Evolutionary conservation across 2,113 vertebrate genomes (phyloP), one percentile per base, ranked within the genome.

Genomic region (Todiramphus saurophagus): DNA sequence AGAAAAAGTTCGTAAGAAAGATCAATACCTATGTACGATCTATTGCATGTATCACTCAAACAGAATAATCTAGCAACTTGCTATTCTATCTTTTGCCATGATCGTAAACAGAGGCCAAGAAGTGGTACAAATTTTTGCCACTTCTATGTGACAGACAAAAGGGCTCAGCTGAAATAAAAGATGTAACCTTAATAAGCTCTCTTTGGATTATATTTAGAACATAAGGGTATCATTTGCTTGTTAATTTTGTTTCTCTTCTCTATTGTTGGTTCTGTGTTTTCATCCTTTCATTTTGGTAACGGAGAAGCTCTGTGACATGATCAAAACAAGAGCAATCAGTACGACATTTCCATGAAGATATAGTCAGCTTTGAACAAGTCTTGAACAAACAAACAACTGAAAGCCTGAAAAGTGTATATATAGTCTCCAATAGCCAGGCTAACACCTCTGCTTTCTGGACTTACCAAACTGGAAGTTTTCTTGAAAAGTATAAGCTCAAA

Each of bases 201-300:
- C 64, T 84, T 96, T 94, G 83, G 78, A 83, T 85, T 89, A 77
- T 80, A 91, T 85, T 86, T 87, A 85, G 55, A 51, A 83, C 3
- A 55, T 48, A 86, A 83, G 30, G 37, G 67, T 46, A 70, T 58
- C 1, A 64, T 48, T 66, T 67, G 24, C 64, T 83, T 60, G 20
- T 70, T 95, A 95, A 85, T 70, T 83, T 90, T 89, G 46, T 60
- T 78, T 91, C 72, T 96, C 59, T 86, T 70, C 93, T 90, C 48
- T 88, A 10, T 83, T 96, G 31, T 81, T 83, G 73, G 56, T 37
- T 35, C 43, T 83, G 28, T 43, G 37, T 80, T 90, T 80, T 86
- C n/a, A 90, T 95, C 51, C 27, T 85, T 87, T 92, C 30, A 67
- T 74, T 93, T 83, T 5, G 5, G 85, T 70, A 92, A 92, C 33